A percentile compares a stretch with the other conserved stretches of the same genome.
These are phyloP conservation scores for Paedocypris sp. DNA, from an alignment of 2,113 vertebrate species.

Conservation along the genomic window DNA sequence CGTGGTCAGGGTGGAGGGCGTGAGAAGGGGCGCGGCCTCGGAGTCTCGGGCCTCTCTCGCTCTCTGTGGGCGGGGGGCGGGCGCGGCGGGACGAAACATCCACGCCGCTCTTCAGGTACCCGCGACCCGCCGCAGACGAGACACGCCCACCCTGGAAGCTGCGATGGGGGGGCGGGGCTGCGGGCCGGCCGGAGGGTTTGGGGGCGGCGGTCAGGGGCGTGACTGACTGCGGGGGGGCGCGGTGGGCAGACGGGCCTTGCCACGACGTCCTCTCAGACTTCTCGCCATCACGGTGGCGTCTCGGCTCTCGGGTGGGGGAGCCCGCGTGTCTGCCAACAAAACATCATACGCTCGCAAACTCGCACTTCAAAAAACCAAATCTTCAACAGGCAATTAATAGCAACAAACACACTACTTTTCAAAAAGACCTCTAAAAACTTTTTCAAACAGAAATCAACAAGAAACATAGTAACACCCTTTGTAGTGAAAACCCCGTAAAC, in stretches of 20 bases:
- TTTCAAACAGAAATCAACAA: too few species aligned
- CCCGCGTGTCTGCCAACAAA: constrained; percentile 38
- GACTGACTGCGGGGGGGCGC: constrained; percentile 31
- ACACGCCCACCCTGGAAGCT: constrained; percentile 44
- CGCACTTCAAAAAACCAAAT: too few species aligned
- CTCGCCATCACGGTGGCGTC: constrained; percentile 48
- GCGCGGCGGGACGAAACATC: constrained; percentile 9
- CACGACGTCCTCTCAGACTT: constrained; percentile 49
- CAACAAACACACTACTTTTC: too few species aligned
- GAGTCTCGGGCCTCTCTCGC: constrained; percentile 26
- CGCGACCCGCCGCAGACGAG: constrained; percentile 21
- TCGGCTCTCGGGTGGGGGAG: constrained; percentile 45
- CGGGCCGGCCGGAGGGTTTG: constrained; percentile 27
- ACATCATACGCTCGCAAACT: not conserved
- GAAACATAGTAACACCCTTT: too few species aligned
- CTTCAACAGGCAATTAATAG: too few species aligned
- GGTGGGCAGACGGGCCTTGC: constrained; percentile 41
- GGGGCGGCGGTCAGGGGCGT: constrained; percentile 15
- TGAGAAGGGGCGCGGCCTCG: constrained; percentile 30
- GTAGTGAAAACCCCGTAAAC: too few species aligned
- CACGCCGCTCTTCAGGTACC: constrained; percentile 29
- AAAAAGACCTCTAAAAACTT: too few species aligned
- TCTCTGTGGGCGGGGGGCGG: constrained; percentile 21
- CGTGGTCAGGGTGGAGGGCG: constrained; percentile 2
- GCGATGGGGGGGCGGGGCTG: constrained; percentile 34